Conservation (phyloP, 2,113 vertebrate genomes). For the Jaculus jaculus region DNA sequence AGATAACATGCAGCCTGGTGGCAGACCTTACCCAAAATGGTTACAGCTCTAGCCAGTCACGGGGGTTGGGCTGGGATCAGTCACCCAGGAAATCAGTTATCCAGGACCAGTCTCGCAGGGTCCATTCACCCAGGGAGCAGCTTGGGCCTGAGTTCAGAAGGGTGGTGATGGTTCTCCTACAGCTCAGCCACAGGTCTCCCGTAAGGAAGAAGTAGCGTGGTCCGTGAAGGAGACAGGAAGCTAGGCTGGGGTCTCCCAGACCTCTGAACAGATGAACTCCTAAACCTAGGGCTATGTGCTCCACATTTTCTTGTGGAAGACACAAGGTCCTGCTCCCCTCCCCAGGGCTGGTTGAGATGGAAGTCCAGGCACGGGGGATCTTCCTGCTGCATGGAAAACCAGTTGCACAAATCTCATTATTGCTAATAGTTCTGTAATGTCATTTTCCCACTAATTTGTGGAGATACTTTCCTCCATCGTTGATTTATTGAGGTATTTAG, state of each 20-base stretch:
- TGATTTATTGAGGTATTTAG: constrained; percentile 62
- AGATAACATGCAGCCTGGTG: not conserved
- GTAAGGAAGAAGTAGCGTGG: not conserved
- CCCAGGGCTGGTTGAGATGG: not conserved
- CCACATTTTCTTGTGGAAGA: not conserved
- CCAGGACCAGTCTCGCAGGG: not conserved
- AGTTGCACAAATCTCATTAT: constrained; percentile 36
- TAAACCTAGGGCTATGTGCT: accelerated
- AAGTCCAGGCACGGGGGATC: not conserved
- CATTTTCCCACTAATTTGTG: constrained; percentile 31
- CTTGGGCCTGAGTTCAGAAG: not conserved
- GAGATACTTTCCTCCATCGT: constrained; percentile 46
- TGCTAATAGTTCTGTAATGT: constrained; percentile 50
- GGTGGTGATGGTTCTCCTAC: accelerated
- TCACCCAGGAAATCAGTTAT: not conserved
- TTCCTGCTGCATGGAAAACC: not conserved
- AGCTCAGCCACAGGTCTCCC: accelerated
- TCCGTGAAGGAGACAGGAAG: too few species aligned
- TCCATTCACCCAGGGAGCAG: not conserved
- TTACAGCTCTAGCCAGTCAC: not conserved
- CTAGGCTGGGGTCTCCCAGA: accelerated
- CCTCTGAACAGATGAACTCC: accelerated
- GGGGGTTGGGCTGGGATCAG: too few species aligned
- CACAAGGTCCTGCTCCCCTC: accelerated
- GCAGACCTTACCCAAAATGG: accelerated